Evolutionary conservation across 2,113 vertebrate species (phyloP).

Genomic region (Megaleporinus macrocephalus): DNA sequence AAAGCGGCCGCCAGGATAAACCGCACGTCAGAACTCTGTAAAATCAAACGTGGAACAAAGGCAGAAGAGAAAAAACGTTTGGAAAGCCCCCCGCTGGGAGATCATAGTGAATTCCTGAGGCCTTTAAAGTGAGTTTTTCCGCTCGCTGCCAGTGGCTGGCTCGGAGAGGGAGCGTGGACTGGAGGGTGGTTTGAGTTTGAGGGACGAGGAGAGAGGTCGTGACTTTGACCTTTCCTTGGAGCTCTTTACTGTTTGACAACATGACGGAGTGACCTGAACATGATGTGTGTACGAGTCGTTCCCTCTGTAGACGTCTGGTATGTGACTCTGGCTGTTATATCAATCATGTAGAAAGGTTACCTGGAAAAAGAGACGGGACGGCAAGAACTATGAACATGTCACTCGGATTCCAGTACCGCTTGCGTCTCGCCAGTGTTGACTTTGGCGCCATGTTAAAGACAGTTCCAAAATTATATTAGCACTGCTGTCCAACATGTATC

Average conservation of each 20-base stretch:
- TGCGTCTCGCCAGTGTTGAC: no score
- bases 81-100: constrained; percentile 56
- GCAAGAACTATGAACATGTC: background rate
- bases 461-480: no score
- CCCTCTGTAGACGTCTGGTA: background rate
- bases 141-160: background rate
- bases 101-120: constrained; percentile 66
- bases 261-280: background rate
- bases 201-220: background rate
- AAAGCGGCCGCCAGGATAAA: background rate
- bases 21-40: background rate
- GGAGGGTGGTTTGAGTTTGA: background rate
- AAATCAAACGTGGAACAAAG: constrained; percentile 17
- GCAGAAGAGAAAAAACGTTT: constrained; percentile 61
- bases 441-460: no score
- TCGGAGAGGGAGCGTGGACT: background rate
- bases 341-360: background rate
- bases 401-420: no score
- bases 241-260: constrained; percentile 5
- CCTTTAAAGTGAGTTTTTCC: constrained; percentile 34
- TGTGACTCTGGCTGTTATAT: background rate
- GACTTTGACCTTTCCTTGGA: background rate
- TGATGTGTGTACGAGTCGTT: background rate
- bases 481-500: no score
- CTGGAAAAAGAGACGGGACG: background rate